Conservation (phyloP, 2,797 vertebrate genomes). For the Manis javanica region DNA sequence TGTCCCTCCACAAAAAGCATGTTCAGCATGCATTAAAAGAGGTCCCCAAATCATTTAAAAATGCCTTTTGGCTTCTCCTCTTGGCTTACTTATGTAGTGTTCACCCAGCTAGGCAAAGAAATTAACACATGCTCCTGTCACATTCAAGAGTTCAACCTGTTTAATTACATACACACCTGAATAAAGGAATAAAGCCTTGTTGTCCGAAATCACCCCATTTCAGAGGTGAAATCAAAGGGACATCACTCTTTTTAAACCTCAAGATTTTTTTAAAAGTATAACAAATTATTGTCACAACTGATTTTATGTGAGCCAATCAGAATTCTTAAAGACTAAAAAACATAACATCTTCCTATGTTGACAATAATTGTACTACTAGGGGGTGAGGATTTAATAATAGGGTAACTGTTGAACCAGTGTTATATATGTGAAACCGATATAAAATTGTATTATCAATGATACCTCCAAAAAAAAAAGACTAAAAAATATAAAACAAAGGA, state of each 20-base stretch:
- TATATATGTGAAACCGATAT: too few relatives aligned
- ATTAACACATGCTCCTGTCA: conserved; percentile 37
- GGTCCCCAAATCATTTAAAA: neutral
- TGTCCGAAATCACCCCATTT: conserved; percentile 25
- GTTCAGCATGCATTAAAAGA: neutral
- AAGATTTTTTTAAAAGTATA: neutral
- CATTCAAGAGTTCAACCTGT: conserved; percentile 1
- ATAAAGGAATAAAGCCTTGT: conserved; percentile 37
- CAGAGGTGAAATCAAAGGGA: neutral
- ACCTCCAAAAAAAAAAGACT: too few relatives aligned
- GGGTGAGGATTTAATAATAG: too few relatives aligned
- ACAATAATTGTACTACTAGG: too few relatives aligned
- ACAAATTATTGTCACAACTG: neutral
- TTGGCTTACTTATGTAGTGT: neutral
- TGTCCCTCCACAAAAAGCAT: conserved; percentile 63
- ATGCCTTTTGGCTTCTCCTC: neutral
- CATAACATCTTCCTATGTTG: too few relatives aligned
- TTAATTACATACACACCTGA: conserved; percentile 27
- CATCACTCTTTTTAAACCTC: conserved; percentile 10
- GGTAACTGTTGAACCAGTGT: too few relatives aligned
- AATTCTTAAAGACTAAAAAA: conserved; percentile 46
- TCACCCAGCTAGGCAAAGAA: conserved; percentile 36
- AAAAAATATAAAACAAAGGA: neutral
- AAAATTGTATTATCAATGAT: too few relatives aligned
- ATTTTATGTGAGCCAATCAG: conserved; percentile 30